These are phyloP conservation scores for Pseudopodoces humilis DNA, from an alignment of 2,113 vertebrate genomes.

Conservation along the genomic window DNA sequence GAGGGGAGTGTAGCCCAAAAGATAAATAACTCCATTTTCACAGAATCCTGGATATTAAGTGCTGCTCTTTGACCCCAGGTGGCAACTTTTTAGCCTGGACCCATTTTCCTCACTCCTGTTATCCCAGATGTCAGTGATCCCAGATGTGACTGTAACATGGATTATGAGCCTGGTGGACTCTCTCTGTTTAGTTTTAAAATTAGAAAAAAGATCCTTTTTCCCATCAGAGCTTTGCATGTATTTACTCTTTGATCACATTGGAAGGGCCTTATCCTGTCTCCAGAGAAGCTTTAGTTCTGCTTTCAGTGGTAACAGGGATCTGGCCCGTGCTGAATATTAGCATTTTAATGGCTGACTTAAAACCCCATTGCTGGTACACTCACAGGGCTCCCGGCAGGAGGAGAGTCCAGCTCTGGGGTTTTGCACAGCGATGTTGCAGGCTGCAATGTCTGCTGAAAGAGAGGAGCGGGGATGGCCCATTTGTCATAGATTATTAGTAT, in stretches of 20 bases:
- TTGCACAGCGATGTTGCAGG: background rate
- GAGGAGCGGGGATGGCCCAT: background rate
- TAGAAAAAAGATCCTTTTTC: slow-evolving; percentile 51
- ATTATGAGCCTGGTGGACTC: slow-evolving; percentile 7
- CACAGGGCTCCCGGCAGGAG: background rate
- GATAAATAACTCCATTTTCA: background rate
- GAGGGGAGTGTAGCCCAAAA: background rate
- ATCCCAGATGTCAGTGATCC: slow-evolving; percentile 17
- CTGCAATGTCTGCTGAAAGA: background rate
- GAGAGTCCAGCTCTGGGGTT: slow-evolving; percentile 35
- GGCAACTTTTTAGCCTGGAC: background rate
- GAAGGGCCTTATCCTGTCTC: slow-evolving; percentile 60
- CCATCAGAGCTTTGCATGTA: slow-evolving; percentile 54
- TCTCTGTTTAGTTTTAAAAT: slow-evolving; percentile 53
- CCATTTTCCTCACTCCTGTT: background rate
- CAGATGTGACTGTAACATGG: slow-evolving; percentile 7
- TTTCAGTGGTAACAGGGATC: slow-evolving; percentile 52
- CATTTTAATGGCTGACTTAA: slow-evolving; percentile 61
- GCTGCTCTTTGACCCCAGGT: background rate
- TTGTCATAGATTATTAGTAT: slow-evolving; percentile 57
- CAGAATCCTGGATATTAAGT: background rate
- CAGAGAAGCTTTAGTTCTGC: slow-evolving; percentile 55
- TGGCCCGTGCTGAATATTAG: slow-evolving; percentile 40
- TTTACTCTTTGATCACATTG: slow-evolving; percentile 58
- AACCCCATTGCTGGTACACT: background rate